phyloP scores from a whole-genome alignment of 2,113 vertebrate species.

The Chamaetylas fuelleborni region DNA sequence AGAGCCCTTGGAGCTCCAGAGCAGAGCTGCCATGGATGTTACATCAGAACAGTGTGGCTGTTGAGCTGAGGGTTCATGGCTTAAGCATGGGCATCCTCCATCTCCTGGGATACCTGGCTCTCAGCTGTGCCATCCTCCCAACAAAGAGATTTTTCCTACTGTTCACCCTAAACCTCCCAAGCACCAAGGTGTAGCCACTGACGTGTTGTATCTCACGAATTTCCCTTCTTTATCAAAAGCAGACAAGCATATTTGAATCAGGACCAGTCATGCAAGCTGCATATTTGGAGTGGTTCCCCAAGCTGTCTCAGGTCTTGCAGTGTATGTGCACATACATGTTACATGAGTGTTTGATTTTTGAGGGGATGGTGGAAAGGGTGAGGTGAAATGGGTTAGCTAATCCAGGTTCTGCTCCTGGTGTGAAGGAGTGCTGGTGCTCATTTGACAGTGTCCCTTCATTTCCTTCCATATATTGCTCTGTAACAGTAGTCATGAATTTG shows the following conservation, averaged over 20 bases:
- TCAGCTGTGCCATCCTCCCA: background rate
- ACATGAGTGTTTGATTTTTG: background rate
- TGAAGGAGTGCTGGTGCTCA: background rate
- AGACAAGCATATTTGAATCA: background rate
- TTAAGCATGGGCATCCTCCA: background rate
- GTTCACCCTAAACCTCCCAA: background rate
- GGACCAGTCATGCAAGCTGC: background rate
- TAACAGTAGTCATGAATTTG: background rate
- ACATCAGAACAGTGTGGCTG: background rate
- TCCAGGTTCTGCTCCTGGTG: background rate
- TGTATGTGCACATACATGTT: background rate
- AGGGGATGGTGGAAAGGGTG: background rate
- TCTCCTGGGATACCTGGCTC: background rate
- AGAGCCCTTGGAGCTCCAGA: background rate
- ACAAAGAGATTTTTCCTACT: background rate
- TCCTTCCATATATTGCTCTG: background rate
- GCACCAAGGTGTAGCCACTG: background rate
- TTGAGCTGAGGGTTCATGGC: background rate
- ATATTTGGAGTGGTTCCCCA: background rate
- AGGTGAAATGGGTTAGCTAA: background rate
- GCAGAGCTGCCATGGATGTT: background rate
- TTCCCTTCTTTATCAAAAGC: background rate
- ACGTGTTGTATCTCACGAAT: accelerated
- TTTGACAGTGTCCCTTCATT: background rate
- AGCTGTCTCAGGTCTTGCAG: background rate